A percentile compares a stretch with the other conserved stretches of the same genome.
These are phyloP conservation scores for Archips xylosteana DNA, from an alignment of 2,888 invertebrate genomes.

Conservation along the genomic window DNA sequence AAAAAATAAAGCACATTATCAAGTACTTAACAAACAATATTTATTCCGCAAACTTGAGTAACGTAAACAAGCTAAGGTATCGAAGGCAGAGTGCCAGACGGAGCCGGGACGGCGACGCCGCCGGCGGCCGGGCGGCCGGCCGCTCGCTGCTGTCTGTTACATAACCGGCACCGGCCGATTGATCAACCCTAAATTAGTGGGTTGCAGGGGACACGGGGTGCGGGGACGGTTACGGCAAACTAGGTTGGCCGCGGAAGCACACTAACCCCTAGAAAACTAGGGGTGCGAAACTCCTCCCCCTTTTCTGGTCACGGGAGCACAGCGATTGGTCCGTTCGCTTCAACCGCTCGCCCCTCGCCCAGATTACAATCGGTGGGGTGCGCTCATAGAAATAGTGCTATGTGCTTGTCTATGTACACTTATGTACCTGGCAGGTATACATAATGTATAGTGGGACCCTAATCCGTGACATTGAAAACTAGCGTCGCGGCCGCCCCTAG, in stretches of 20 bases:
- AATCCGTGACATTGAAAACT: constrained; percentile 79
- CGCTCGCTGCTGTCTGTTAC: constrained; percentile 66
- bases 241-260: constrained; percentile 86
- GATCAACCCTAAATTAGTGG: constrained; percentile 84
- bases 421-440: constrained; percentile 66
- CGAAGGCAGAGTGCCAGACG: constrained; percentile 1
- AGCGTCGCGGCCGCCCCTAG: constrained; percentile 45
- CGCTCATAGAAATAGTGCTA: constrained; percentile 84
- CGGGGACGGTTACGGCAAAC: constrained; percentile 78
- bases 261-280: constrained; percentile 86
- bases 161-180: constrained; percentile 74
- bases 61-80: neutral
- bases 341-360: constrained; percentile 81
- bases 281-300: constrained; percentile 86
- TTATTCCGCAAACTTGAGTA: neutral
- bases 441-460: constrained; percentile 71
- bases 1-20: neutral
- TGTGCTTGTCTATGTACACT: constrained; percentile 72
- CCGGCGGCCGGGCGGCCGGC: constrained; percentile 1
- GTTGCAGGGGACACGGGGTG: constrained; percentile 63
- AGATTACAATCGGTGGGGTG: constrained; percentile 86
- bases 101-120: neutral
- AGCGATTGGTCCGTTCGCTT: constrained; percentile 81
- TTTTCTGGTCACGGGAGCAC: constrained; percentile 85
- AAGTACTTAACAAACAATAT: neutral